These are phyloP conservation scores for Tachycineta bicolor DNA, from an alignment of 2,113 vertebrate species.

Conservation along the genomic window DNA sequence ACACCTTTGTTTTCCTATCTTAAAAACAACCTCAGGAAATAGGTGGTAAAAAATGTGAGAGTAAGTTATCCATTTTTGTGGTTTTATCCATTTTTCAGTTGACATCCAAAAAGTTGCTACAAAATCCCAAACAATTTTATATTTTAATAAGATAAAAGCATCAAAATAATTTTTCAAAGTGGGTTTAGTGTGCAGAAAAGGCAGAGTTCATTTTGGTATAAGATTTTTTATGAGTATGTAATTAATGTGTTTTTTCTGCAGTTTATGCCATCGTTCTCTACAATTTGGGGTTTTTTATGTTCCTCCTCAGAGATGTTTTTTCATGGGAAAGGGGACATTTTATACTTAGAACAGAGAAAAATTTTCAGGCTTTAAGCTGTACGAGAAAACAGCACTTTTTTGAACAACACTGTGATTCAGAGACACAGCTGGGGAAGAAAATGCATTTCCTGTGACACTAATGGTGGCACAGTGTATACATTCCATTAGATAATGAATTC, in stretches of 20 bases:
- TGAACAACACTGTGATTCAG: background rate
- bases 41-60: background rate
- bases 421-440: background rate
- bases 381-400: background rate
- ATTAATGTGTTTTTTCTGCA: background rate
- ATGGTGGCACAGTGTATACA: background rate
- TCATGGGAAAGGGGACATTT: background rate
- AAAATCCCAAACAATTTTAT: background rate
- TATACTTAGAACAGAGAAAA: background rate
- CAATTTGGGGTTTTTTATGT: background rate
- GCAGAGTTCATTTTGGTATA: background rate
- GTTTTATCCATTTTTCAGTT: background rate
- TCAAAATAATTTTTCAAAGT: background rate
- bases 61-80: background rate
- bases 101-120: background rate
- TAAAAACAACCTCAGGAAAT: background rate
- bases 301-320: background rate
- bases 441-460: conserved; percentile 15
- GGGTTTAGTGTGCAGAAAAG: background rate
- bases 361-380: background rate
- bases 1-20: background rate
- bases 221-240: background rate
- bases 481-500: background rate
- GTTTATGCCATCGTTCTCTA: background rate
- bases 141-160: background rate